A percentile compares a stretch with the other conserved stretches of the same genome.
Evolutionary conservation across 35 echinoderm and acorn worm genomes (phyloP).

Genomic region (Amphiura filiformis): DNA sequence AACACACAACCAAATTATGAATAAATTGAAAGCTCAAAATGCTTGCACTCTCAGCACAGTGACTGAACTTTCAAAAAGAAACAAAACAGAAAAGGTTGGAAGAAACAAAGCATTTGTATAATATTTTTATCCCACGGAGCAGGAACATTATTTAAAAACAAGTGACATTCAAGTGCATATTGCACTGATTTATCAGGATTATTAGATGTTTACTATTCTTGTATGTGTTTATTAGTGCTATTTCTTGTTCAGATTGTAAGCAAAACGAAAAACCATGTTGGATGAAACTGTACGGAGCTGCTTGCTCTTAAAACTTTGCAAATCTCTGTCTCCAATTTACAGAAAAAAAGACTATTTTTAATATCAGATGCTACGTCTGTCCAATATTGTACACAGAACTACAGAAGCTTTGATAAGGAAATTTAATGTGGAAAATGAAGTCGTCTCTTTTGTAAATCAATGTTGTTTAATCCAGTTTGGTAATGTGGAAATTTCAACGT

Average conservation of each 20-base stretch:
- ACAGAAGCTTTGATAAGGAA: too few species aligned
- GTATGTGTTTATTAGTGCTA: slow-evolving; percentile 5
- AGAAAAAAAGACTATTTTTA: too few species aligned
- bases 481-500: too few species aligned
- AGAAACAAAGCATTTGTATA: neutral
- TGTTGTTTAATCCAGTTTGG: too few species aligned
- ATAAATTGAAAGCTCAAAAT: neutral
- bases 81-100: neutral
- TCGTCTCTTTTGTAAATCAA: too few species aligned
- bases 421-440: too few species aligned
- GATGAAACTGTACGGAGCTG: neutral
- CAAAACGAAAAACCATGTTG: neutral
- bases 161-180: neutral
- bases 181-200: neutral
- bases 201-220: slow-evolving; percentile 9
- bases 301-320: too few species aligned
- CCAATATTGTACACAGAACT: too few species aligned
- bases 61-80: neutral
- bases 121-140: neutral
- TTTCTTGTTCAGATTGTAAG: too few species aligned
- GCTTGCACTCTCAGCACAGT: neutral
- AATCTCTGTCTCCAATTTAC: too few species aligned
- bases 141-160: neutral
- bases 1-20: neutral
- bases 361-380: too few species aligned